Base-by-base conservation (phyloP, 2,888 invertebrate genomes). In the Metalampra italica region DNA sequence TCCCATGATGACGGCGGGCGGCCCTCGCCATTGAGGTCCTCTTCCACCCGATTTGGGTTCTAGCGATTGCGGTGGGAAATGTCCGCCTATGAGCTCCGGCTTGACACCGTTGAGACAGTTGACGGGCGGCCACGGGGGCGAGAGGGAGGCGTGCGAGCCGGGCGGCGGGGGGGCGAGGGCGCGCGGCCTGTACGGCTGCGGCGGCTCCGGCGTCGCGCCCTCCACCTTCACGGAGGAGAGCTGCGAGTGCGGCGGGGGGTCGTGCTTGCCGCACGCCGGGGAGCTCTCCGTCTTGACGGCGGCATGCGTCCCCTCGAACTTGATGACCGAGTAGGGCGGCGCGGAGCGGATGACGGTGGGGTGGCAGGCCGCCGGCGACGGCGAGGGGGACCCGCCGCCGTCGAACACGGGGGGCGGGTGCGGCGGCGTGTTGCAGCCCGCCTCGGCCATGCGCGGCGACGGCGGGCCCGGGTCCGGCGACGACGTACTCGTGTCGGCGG, bases 1-100 rank as follows among this genome's bases (percentile, higher is more conserved):
- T 44, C 97, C 97, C 96, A 97, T 96, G 60, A 97, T 96, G 55
- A 97, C 97, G 43, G 96, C 95, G 30, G 97, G 97, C 45, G 97
- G 94, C 66, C 78, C 94, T 69, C 87, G 92, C 88, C 87, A 87
- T 82, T 83, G 89, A 44, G 78, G 68, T 8, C 85, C 82, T 62
- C 90, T 69, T 49, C 68, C 64, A 38, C 86, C 87, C 12, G 68
- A 67, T 60, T 90, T 87, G 38, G 76, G 65, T 53, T 89, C 90
- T 29, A 82, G 68, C 14, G 78, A 80, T 63, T 88, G 88, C 47
- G 88, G 86, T 70, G 90, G 90, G 64, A 90, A 90, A 56, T 90
- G 86, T 37, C 90, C 90, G 45, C 94, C 94, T 61, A 95, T 95
- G 57, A 96, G 91, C 79, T 96, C 95, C n/a, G 95, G 94, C 67